Evolutionary conservation across 2,797 vertebrate species (phyloP), one percentile per base, ranked within the genome.

Genomic region (Picus viridis): DNA sequence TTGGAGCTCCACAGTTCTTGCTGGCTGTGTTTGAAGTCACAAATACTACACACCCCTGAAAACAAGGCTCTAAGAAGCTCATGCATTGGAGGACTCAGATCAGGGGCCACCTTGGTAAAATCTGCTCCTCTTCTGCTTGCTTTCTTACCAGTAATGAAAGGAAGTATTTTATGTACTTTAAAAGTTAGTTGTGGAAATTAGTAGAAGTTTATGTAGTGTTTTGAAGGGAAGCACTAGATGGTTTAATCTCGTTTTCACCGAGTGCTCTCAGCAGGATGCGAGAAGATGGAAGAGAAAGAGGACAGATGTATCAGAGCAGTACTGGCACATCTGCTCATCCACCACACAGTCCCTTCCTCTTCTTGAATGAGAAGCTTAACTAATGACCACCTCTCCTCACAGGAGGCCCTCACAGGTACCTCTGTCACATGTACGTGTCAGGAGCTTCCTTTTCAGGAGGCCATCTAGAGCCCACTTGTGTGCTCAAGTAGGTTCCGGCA

Each of bases 391-490:
- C 30, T 54, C 26, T 59, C 63, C 63, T 47, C 0, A 0, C 27
- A 51, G 49, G 49, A 51, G 49, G 49, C 11, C 26, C 54, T 70
- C 16, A 6, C 27, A 56, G 53, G 24, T 85, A 73, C 5, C 12
- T 80, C 59, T 53, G 56, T 47, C 47, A 78, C 59, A 53, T 0
- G 4, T 29, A 74, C 15, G 3, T 0, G 2, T 56, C 43, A 61
- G 61, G 54, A 73, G 9, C 18, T 65, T 72, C 51, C 14, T 89
- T 83, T 83, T 6, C 56, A 69, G 88, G 65, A 63, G n/a, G 26
- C 39, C 14, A 15, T 70, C 73, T 39, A 3, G 23, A 72, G 49
- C n/a, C 18, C 13, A 4, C 56, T 49, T 81, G 22, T 53, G 34
- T 75, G 53, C 67, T 94, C 1, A 0, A 87, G 79, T 59, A 92